Evolutionary conservation across 2,797 vertebrate species (phyloP), one percentile per base, ranked within the genome.

Genomic region (Melanotaenia pygmaea): DNA sequence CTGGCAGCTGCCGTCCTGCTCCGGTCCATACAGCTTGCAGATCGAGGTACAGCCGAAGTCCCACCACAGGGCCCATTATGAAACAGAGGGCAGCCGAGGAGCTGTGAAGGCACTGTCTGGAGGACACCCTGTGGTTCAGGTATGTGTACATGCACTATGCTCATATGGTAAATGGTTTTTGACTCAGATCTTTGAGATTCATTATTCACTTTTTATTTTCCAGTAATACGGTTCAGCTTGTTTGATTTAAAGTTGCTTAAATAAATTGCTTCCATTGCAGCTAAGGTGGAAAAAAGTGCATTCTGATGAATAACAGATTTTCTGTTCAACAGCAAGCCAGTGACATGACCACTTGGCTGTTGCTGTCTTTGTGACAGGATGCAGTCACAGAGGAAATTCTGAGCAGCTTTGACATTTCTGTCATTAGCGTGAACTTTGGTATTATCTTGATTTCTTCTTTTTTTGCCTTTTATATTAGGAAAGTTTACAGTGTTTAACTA

Each of bases 11-110:
- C 96, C 96, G 0, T 97, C 98, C 69, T 96, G 97, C 93, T 99
- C 97, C 3, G 97, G 98, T 67, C 96, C 97, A 3, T 98, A 98
- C 4, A 98, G 96, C 82, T 95, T 99, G 12, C 95, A 96, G 84
- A 98, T 99, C 0, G 97, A 98, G 79, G 96, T 99, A 83, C 98
- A 99, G 94, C 98, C 98, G 3, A 99, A 99, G 90, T 98, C 98
- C 66, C 98, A 99, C 91, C 98, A 99, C 94, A 94, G 98, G 76
- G 98, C 98, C 72, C 98, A 99, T 91, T 99, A 99, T 0, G 98
- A 99, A 94, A 99, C 98, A 0, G 98, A 99, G 86, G 98, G 98
- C 80, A 99, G 98, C 85, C 94, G 98, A 56, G 98, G 98, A 59
- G 98, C 98, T 0, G 98, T 99, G 92, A 99, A 99, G 92, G 98